Evolutionary conservation across 2,888 invertebrate genomes (phyloP), one percentile per base, ranked within the genome.

Genomic region (Amiota communis): DNA sequence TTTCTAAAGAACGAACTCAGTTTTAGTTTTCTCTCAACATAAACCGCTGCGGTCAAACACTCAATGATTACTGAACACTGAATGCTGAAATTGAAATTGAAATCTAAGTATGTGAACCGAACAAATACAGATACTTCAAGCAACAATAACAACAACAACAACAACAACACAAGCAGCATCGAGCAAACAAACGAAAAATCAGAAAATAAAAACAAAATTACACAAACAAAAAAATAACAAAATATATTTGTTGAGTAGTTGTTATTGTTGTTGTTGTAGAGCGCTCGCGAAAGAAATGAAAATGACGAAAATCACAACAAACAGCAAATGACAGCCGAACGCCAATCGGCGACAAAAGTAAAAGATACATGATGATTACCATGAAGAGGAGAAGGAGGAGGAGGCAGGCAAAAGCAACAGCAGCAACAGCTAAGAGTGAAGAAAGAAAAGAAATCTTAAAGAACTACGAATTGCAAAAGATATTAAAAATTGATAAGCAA

Each of bases 11-110:
- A 36, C 36, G 36, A 36, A 36, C 36, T 36, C 36, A 36, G 36
- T 36, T 36, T 36, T 36, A 36, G 36, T 36, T 36, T n/a, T 36
- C 36, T 36, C 36, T 36, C 8, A 36, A 13, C 61, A 20, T 36
- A 77, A 77, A 81, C 82, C 88, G 86, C 83, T 82, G 82, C 83
- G 84, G 82, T 84, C 85, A 83, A 85, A 87, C 85, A 87, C 88
- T 85, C 80, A 88, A 85, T 84, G 88, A 86, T 87, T 81, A 89
- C 88, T 89, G 82, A 88, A 36, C 36, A 36, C 36, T 36, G 36
- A 36, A 36, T 36, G 6, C 36, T 36, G 8, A 36, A 36, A 36
- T 36, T 36, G 36, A 23, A 23, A 23, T 23, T 3, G n/a, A n/a
- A n/a, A n/a, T n/a, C n/a, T 23, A 23, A 2, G 4, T 36, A 36